These are phyloP conservation scores for Notodonta ziczac DNA, from an alignment of 2,888 invertebrate species.

Conservation along the genomic window DNA sequence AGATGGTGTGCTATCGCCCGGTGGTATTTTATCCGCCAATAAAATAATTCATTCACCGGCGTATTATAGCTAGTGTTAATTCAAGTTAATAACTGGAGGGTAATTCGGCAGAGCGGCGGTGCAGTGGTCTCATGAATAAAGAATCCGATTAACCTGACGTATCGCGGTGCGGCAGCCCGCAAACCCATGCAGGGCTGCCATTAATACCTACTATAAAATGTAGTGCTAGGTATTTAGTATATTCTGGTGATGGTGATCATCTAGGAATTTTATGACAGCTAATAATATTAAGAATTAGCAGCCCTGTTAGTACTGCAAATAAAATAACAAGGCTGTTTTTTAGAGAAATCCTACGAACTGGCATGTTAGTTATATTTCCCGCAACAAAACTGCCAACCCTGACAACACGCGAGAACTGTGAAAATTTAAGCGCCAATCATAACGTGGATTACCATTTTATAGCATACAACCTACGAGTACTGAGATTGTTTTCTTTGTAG, in stretches of 20 bases:
- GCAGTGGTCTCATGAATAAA: conserved; percentile 60
- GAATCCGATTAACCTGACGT: conserved; percentile 56
- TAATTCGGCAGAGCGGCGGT: conserved; percentile 45
- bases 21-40: background rate
- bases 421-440: conserved; percentile 58
- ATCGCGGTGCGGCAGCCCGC: conserved; percentile 41
- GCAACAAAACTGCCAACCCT: background rate
- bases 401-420: conserved; percentile 33
- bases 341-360: background rate
- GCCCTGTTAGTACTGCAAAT: no score
- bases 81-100: conserved; percentile 47
- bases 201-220: background rate
- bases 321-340: no score
- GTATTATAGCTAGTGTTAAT: conserved; percentile 42
- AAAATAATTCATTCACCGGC: conserved; percentile 27
- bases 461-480: conserved; percentile 27
- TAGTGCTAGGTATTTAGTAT: no score
- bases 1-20: background rate
- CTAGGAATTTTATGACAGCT: no score
- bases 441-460: conserved; percentile 58
- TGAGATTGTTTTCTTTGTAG: conserved; percentile 8
- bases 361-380: background rate
- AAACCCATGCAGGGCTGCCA: conserved; percentile 16
- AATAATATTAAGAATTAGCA: no score
- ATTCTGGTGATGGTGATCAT: no score